phyloP scores from a whole-genome alignment of 2,797 vertebrate species.

The Pteropus rufus region DNA sequence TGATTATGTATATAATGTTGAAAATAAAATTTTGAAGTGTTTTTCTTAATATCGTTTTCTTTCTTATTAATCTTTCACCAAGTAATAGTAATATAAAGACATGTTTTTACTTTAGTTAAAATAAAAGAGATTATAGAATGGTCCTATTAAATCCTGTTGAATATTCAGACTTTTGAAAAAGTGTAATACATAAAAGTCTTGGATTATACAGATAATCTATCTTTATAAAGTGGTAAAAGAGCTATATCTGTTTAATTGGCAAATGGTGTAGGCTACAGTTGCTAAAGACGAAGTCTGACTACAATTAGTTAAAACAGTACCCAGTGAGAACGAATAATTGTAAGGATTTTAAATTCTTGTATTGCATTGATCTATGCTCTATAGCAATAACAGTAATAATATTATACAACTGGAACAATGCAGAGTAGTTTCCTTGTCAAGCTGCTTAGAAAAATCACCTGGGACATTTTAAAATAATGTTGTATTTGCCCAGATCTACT shows the following conservation, averaged over 20 bases:
- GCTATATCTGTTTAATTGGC: neutral
- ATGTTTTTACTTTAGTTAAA: neutral
- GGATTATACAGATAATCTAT: neutral
- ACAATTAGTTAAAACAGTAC: neutral
- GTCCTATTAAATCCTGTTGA: neutral
- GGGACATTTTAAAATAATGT: neutral
- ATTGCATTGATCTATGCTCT: neutral
- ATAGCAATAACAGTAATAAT: neutral
- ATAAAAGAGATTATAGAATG: neutral
- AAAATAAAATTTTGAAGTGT: neutral
- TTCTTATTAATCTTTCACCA: neutral
- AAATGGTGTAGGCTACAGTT: neutral
- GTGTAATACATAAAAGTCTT: neutral
- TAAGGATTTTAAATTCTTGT: neutral
- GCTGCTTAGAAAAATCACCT: neutral
- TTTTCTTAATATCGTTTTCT: neutral
- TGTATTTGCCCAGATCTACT: neutral
- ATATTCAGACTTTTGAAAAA: neutral
- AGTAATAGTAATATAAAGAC: neutral
- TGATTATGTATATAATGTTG: neutral
- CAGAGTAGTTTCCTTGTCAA: neutral
- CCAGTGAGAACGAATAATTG: neutral
- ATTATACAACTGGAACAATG: neutral
- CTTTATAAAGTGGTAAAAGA: neutral
- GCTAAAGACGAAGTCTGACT: neutral